These are phyloP conservation scores for Rhabditoides inermis DNA, from an alignment of 2,888 invertebrate genomes.

Conservation along the genomic window DNA sequence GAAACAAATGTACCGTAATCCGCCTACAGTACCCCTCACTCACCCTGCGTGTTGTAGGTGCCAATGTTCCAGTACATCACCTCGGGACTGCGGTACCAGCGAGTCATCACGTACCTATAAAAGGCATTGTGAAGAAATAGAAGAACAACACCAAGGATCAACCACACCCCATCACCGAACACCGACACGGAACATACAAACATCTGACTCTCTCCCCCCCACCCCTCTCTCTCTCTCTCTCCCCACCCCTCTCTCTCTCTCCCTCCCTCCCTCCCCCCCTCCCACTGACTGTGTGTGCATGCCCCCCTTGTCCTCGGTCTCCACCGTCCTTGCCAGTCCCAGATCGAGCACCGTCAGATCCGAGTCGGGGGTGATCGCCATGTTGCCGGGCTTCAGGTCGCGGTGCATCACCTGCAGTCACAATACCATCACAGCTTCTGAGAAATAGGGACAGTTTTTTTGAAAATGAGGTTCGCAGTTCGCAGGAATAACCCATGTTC, in stretches of 20 bases:
- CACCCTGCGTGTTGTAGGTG: constrained; percentile 28
- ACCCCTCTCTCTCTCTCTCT: no score
- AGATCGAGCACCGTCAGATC: constrained; percentile 48
- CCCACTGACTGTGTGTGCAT: not conserved
- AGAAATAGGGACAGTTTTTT: no score
- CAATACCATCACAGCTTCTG: no score
- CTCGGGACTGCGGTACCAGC: constrained; percentile 49
- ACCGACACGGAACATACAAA: no score
- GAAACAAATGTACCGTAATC: constrained; percentile 1
- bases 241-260: no score
- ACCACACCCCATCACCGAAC: no score
- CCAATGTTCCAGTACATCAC: constrained; percentile 49
- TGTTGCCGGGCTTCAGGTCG: constrained; percentile 47
- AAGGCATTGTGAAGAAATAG: not conserved
- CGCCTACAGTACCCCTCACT: constrained; percentile 1
- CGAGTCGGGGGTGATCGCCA: constrained; percentile 34
- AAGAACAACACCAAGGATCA: not conserved
- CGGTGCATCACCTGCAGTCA: constrained; percentile 48
- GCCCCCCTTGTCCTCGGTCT: constrained; percentile 9
- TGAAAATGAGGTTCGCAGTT: no score
- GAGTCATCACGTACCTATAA: constrained; percentile 37
- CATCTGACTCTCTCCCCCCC: no score
- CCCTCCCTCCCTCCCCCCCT: no score
- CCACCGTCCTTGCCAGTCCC: constrained; percentile 41
- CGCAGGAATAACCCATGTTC: no score